phyloP scores from a whole-genome alignment of 1,140 invertebrate species.

The Bradysia coprophila region DNA sequence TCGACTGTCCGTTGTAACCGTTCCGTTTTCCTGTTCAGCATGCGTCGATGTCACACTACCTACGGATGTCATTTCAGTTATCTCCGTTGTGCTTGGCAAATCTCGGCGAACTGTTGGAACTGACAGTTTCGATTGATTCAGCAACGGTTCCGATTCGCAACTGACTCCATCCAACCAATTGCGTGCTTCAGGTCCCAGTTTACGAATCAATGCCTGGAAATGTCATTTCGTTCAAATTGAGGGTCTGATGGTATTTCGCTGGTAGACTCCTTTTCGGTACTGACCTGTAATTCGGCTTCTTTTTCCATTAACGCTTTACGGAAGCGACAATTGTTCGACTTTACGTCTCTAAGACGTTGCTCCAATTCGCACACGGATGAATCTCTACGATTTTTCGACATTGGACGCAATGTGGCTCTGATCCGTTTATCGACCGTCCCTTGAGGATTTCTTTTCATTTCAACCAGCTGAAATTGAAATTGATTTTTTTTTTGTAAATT shows the following conservation, averaged over 20 bases:
- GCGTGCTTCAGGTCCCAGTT: conserved; percentile 19
- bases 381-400: conserved; percentile 46
- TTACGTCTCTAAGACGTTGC: conserved; percentile 57
- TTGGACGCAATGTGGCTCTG: conserved; percentile 54
- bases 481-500: not conserved
- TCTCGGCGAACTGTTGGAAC: conserved; percentile 18
- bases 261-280: too few species aligned
- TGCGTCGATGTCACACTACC: conserved; percentile 24
- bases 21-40: conserved; percentile 5
- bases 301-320: conserved; percentile 58
- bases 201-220: conserved; percentile 13
- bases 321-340: conserved; percentile 56
- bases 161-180: conserved; percentile 22
- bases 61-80: conserved; percentile 22
- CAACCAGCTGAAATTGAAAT: conserved; percentile 49
- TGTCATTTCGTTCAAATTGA: not conserved
- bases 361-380: conserved; percentile 56
- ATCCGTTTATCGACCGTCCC: conserved; percentile 64
- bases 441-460: conserved; percentile 73
- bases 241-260: too few species aligned
- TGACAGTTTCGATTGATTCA: conserved; percentile 16
- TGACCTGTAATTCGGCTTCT: conserved; percentile 58
- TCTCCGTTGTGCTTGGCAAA: conserved; percentile 24
- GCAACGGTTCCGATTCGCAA: conserved; percentile 17
- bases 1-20: not conserved